Base-by-base conservation (phyloP, 2,113 vertebrate species). In the Colistium nudipinnis region DNA sequence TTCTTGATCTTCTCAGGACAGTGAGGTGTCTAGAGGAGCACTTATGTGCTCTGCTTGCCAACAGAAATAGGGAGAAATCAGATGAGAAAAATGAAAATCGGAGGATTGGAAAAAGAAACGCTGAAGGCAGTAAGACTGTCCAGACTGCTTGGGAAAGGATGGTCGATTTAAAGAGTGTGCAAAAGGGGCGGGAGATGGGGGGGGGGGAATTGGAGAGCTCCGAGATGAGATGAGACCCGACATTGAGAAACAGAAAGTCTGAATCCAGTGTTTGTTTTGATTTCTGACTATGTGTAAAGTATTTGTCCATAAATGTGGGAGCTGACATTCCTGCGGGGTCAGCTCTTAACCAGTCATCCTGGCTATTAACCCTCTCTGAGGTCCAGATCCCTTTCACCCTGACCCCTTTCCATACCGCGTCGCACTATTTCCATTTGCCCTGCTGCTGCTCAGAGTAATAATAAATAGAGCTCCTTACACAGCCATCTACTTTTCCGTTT, bases 361-460 rank as follows among this genome's bases (percentile, higher is more conserved):
- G 62, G 78, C 78, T 81, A 75, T 85, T 90, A 90, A 80, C 82
- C 80, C 80, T 84, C 81, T 89, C 85, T 65, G 59, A 66, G 80
- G 87, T 80, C 73, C 71, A 56, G 84, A 89, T 91, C 72, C 62
- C 71, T 87, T 88, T 87, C 86, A 85, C 82, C 82, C 73, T 78
- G 73, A 86, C 83, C 72, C 63, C 68, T 84, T 65, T 69, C 73
- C 69, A 78, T 88, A 71, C 67, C 57, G 73, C 70, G 53, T 78
- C 53, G 64, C 48, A 44, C 48, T 88, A 64, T 89, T 92, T 91
- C 88, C 75, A 64, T 87, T 90, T 31, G 36, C 82, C 69, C 64
- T 62, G 43, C 84, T 88, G 77, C 85, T 86, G 69, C 83, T 78
- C 67, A 67, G 78, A 80, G 61, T 61, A 88, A 90, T 89, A 92